These are phyloP conservation scores for Chrysina gloriosa DNA, from an alignment of 2,888 invertebrate species.

Conservation along the genomic window DNA sequence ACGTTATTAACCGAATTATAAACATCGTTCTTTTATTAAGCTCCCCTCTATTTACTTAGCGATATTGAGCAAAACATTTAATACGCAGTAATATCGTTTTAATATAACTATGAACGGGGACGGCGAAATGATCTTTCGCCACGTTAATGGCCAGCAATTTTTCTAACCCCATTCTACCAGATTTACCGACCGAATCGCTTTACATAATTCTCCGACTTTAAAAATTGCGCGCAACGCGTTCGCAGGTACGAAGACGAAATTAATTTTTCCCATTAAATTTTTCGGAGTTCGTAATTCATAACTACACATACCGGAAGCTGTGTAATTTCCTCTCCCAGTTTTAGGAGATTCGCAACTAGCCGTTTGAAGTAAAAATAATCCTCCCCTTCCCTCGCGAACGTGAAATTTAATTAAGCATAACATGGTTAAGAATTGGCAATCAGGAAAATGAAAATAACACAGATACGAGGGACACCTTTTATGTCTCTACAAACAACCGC, in stretches of 20 bases:
- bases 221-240: slow-evolving; percentile 47
- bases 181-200: slow-evolving; percentile 51
- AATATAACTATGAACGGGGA: slow-evolving; percentile 15
- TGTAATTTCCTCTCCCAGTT: slow-evolving; percentile 50
- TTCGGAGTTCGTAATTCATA: slow-evolving; percentile 50
- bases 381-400: slow-evolving; percentile 18
- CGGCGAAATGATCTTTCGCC: slow-evolving; percentile 44
- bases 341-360: slow-evolving; percentile 48
- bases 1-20: too few relatives aligned
- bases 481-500: too few relatives aligned
- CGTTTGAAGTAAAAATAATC: slow-evolving; percentile 44
- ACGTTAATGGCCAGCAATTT: slow-evolving; percentile 47
- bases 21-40: too few relatives aligned
- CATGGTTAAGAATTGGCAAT: slow-evolving; percentile 18
- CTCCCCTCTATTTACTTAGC: neutral
- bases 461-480: too few relatives aligned
- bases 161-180: slow-evolving; percentile 51
- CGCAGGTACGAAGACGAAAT: slow-evolving; percentile 50
- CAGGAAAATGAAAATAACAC: slow-evolving; percentile 12
- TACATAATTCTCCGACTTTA: slow-evolving; percentile 47
- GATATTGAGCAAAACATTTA: slow-evolving; percentile 13
- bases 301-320: slow-evolving; percentile 49
- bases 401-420: slow-evolving; percentile 26
- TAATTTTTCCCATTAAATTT: slow-evolving; percentile 50
- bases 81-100: neutral